A percentile compares a stretch with the other conserved stretches of the same genome.
phyloP scores from a whole-genome alignment of 2,113 vertebrate species.

The Manacus vitellinus region DNA sequence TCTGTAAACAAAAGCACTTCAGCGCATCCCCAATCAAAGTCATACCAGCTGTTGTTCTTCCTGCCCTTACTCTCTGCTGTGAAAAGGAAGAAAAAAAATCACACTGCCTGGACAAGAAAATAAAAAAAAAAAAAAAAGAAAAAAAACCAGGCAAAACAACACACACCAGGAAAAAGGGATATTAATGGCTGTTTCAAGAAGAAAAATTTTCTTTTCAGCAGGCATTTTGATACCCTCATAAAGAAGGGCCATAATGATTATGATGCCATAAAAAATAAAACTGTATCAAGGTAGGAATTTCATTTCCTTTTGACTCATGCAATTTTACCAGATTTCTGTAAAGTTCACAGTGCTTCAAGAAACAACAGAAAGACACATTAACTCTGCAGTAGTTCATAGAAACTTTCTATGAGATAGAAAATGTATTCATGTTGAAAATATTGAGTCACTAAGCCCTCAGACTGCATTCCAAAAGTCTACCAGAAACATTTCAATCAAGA shows the following conservation, averaged over 20 bases:
- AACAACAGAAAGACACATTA: conserved; percentile 71
- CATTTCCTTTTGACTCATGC: conserved; percentile 40
- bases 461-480: conserved; percentile 84
- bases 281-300: not conserved
- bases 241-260: not conserved
- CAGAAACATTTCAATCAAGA: conserved; percentile 80
- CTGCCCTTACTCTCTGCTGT: not conserved
- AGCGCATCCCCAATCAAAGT: conserved; percentile 5
- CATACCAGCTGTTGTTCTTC: conserved; percentile 47
- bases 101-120: not conserved
- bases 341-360: conserved; percentile 55
- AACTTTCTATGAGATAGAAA: conserved; percentile 75
- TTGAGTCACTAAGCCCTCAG: conserved; percentile 78
- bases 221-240: conserved; percentile 11
- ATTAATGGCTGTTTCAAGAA: conserved; percentile 37
- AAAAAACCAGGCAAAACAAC: not conserved
- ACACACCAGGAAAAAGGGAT: not conserved
- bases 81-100: not conserved
- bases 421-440: conserved; percentile 80
- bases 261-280: conserved; percentile 38
- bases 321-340: conserved; percentile 61
- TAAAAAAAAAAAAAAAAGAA: not conserved
- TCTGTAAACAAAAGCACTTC: conserved; percentile 58
- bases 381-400: conserved; percentile 69
- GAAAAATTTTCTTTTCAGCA: conserved; percentile 1